phyloP scores from a whole-genome alignment of 2,888 invertebrate species.

The Drosophila birchii region DNA sequence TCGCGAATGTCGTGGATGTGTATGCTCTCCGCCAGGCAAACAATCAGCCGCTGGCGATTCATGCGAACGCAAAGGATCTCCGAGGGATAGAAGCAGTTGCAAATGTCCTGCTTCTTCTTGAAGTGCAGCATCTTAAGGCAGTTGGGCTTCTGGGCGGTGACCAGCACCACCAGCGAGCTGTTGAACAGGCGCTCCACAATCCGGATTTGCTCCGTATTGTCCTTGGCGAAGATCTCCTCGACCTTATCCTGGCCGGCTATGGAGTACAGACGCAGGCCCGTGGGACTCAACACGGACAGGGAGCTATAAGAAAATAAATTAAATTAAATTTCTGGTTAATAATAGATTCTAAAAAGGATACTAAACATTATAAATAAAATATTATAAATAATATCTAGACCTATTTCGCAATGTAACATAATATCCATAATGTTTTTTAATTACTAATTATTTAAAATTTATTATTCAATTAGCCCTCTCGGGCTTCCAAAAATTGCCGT shows the following conservation, averaged over 20 bases:
- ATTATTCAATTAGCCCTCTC: conserved; percentile 84
- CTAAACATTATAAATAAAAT: no score
- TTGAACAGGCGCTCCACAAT: conserved; percentile 84
- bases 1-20: conserved; percentile 85
- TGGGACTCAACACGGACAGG: conserved; percentile 79
- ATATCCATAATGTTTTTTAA: no score
- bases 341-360: no score
- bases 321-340: not conserved
- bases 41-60: conserved; percentile 84
- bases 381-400: no score
- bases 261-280: conserved; percentile 83
- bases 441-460: no score
- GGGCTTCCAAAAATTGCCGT: conserved; percentile 94
- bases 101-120: conserved; percentile 84
- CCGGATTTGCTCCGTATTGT: conserved; percentile 82
- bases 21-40: conserved; percentile 83
- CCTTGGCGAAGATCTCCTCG: conserved; percentile 84
- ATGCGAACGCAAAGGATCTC: conserved; percentile 83
- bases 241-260: conserved; percentile 82
- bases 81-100: conserved; percentile 84
- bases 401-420: not conserved
- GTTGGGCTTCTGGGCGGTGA: conserved; percentile 83
- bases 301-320: conserved; percentile 73
- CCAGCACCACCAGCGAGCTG: conserved; percentile 84
- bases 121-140: conserved; percentile 84